Evolutionary conservation across 2,113 vertebrate genomes (phyloP).

Genomic region (Tachysurus fulvidraco): DNA sequence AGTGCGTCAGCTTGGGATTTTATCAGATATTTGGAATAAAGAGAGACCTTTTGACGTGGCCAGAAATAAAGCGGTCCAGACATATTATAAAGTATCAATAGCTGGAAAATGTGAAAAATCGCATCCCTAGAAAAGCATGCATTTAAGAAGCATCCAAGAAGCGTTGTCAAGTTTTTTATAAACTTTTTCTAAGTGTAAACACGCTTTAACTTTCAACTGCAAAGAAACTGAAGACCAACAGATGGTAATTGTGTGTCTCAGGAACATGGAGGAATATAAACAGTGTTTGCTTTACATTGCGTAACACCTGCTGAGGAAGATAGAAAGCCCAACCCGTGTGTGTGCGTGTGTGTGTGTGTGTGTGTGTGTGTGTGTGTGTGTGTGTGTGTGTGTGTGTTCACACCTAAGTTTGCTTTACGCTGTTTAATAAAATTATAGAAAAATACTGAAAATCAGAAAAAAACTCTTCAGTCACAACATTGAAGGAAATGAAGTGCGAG

Average conservation of each 20-base stretch:
- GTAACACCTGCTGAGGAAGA: neutral
- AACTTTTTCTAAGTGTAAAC: too few species aligned
- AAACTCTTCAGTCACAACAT: too few species aligned
- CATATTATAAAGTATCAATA: neutral
- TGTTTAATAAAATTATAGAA: too few species aligned
- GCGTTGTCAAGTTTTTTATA: too few species aligned
- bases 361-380: conserved; percentile 15
- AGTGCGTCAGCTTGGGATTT: neutral
- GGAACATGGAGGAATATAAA: conserved; percentile 25
- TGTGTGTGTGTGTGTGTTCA: conserved; percentile 1
- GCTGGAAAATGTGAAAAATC: neutral
- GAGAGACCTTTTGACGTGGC: neutral
- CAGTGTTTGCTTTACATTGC: conserved; percentile 28
- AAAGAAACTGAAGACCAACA: neutral
- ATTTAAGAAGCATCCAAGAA: neutral
- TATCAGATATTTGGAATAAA: neutral
- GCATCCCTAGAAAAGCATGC: neutral
- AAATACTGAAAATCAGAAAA: too few species aligned
- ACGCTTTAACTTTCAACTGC: neutral
- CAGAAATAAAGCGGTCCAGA: neutral
- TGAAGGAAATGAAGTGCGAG: neutral
- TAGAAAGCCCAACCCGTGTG: neutral
- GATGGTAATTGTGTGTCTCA: neutral
- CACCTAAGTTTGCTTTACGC: neutral
- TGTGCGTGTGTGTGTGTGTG: neutral